phyloP scores from a whole-genome alignment of 2,888 invertebrate species.

The Mythimna loreyi region DNA sequence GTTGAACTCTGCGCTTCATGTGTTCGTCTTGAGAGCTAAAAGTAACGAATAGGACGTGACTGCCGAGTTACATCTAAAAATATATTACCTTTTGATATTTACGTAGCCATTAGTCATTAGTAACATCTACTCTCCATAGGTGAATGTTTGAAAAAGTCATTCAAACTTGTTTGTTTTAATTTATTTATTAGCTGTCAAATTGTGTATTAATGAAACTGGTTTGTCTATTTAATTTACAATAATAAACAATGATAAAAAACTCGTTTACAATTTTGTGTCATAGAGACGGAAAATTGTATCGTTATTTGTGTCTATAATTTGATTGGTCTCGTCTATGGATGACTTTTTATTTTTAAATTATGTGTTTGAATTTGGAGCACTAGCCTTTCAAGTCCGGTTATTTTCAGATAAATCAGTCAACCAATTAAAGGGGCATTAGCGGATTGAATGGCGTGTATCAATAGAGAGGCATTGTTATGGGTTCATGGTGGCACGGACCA shows the following conservation, averaged over 20 bases:
- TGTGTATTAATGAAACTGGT: constrained; percentile 24
- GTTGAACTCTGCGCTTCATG: constrained; percentile 65
- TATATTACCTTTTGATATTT: constrained; percentile 54
- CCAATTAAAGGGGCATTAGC: constrained; percentile 88
- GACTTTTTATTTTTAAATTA: constrained; percentile 45
- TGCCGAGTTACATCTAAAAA: constrained; percentile 45
- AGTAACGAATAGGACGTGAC: constrained; percentile 52
- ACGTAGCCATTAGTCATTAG: constrained; percentile 11
- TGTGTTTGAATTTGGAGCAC: constrained; percentile 59
- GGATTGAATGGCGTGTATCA: constrained; percentile 86
- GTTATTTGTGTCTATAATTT: constrained; percentile 33
- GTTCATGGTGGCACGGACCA: constrained; percentile 80
- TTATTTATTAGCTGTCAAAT: constrained; percentile 7
- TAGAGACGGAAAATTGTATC: constrained; percentile 12
- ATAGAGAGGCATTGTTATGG: constrained; percentile 82
- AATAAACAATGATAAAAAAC: constrained; percentile 33
- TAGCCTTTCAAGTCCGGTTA: constrained; percentile 70
- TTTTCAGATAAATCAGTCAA: constrained; percentile 82
- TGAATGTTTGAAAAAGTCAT: constrained; percentile 6
- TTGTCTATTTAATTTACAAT: constrained; percentile 14
- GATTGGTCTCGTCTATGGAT: constrained; percentile 9
- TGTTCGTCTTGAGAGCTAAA: constrained; percentile 51
- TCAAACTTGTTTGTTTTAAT: constrained; percentile 25
- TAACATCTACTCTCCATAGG: not conserved
- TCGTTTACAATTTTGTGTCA: constrained; percentile 11